These are phyloP conservation scores for Bos taurus DNA, from an alignment of 2,113 vertebrate species.

Conservation along the genomic window DNA sequence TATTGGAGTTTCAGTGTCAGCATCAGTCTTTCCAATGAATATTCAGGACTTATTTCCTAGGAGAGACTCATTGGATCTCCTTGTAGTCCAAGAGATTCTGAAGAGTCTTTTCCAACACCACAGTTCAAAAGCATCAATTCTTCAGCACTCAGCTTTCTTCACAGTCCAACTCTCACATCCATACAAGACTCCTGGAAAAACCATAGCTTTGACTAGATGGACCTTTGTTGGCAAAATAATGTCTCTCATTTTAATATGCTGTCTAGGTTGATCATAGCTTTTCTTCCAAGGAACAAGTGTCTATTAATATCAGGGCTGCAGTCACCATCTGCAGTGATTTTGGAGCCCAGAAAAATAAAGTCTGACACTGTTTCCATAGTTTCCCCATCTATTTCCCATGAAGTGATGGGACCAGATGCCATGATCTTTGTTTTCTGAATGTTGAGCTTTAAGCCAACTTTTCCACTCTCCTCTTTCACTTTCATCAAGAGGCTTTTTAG, in stretches of 20 bases:
- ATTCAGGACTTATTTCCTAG: not conserved
- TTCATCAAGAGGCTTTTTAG: not conserved
- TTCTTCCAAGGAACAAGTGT: not conserved
- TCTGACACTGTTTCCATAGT: not conserved
- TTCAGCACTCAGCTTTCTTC: not conserved
- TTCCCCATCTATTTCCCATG: not conserved
- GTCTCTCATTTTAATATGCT: not conserved
- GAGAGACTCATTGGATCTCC: not conserved
- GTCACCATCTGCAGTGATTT: not conserved
- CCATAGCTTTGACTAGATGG: not conserved
- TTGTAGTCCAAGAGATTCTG: not conserved
- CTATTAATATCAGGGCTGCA: not conserved
- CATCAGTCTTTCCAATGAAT: not conserved
- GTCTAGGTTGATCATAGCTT: not conserved
- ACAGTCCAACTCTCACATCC: not conserved
- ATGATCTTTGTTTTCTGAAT: not conserved
- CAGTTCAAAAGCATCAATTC: not conserved
- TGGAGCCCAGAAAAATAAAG: not conserved
- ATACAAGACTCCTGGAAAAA: not conserved
- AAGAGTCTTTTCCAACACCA: not conserved
- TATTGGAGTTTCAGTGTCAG: not conserved
- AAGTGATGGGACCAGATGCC: not conserved
- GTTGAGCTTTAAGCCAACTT: not conserved
- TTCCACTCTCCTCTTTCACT: not conserved
- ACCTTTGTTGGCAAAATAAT: not conserved